A percentile compares a stretch with the other conserved stretches of the same genome.
Conservation (phyloP, 2,797 vertebrate genomes). For the Oreochromis grahami region DNA sequence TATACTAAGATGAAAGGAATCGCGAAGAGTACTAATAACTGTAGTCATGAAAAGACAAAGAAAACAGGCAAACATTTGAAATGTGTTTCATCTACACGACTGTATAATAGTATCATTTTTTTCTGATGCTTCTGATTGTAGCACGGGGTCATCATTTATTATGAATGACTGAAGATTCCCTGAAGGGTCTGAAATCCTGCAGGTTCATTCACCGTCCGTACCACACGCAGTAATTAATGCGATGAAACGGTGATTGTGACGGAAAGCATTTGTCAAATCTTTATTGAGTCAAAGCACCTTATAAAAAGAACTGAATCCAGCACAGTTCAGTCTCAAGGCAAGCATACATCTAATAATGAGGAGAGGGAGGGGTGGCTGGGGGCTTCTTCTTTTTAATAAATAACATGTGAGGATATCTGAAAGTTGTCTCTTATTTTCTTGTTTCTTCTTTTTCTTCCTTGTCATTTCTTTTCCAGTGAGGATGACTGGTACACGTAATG, state of each 20-base stretch:
- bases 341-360: slow-evolving; percentile 78
- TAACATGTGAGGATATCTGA: slow-evolving; percentile 85
- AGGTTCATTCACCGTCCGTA: not conserved
- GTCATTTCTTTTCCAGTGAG: slow-evolving; percentile 82
- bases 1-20: not conserved
- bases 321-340: slow-evolving; percentile 80
- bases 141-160: not conserved
- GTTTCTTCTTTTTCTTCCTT: slow-evolving; percentile 58
- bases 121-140: not conserved
- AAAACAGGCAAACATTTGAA: not conserved
- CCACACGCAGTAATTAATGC: not conserved
- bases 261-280: slow-evolving; percentile 41
- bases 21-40: accelerated
- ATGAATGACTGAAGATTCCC: not conserved
- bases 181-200: not conserved
- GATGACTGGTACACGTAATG: slow-evolving; percentile 87
- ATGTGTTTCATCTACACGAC: not conserved
- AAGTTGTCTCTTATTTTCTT: slow-evolving; percentile 81
- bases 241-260: slow-evolving; percentile 30
- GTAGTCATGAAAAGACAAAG: not conserved
- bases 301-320: slow-evolving; percentile 57
- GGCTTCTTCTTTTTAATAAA: slow-evolving; percentile 80
- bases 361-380: slow-evolving; percentile 8
- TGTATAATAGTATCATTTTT: too few species aligned
- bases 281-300: slow-evolving; percentile 44